A percentile compares a stretch with the other conserved stretches of the same genome.
phyloP scores from a whole-genome alignment of 1,140 invertebrate genomes.

The Probaryconus sp. region DNA sequence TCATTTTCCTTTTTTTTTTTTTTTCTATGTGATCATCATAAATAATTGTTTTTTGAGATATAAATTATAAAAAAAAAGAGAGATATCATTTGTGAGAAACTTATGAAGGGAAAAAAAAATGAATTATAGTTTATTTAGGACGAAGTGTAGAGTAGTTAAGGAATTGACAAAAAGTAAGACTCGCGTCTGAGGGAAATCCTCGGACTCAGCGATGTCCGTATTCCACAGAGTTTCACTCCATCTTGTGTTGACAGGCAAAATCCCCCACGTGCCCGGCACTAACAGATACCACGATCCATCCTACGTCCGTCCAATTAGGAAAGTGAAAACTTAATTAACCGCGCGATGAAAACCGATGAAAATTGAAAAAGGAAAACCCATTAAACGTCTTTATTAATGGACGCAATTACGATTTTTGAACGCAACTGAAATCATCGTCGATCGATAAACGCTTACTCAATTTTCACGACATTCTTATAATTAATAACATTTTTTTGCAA shows the following conservation, averaged over 20 bases:
- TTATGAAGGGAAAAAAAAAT: too few relatives aligned
- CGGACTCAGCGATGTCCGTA: constrained; percentile 75
- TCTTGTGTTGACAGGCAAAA: constrained; percentile 78
- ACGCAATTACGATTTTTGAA: constrained; percentile 7
- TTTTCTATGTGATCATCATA: too few relatives aligned
- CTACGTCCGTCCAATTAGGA: constrained; percentile 74
- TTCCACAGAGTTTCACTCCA: constrained; percentile 76
- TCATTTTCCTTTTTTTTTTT: too few relatives aligned
- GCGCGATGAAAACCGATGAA: constrained; percentile 55
- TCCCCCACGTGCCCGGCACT: constrained; percentile 64
- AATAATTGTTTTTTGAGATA: too few relatives aligned
- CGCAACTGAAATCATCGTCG: too few relatives aligned
- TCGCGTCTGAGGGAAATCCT: constrained; percentile 68
- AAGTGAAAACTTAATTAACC: constrained; percentile 75
- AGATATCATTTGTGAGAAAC: too few relatives aligned
- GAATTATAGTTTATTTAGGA: too few relatives aligned
- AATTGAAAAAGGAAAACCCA: constrained; percentile 60
- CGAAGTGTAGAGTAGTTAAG: constrained; percentile 16
- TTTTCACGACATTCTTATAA: too few relatives aligned
- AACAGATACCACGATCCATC: constrained; percentile 64
- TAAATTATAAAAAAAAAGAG: too few relatives aligned
- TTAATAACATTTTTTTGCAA: too few relatives aligned
- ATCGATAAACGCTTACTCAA: too few relatives aligned
- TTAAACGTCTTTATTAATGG: constrained; percentile 30
- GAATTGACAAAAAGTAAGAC: constrained; percentile 53